Base-by-base conservation (phyloP, 2,888 invertebrate species). In the Lobophora halterata region DNA sequence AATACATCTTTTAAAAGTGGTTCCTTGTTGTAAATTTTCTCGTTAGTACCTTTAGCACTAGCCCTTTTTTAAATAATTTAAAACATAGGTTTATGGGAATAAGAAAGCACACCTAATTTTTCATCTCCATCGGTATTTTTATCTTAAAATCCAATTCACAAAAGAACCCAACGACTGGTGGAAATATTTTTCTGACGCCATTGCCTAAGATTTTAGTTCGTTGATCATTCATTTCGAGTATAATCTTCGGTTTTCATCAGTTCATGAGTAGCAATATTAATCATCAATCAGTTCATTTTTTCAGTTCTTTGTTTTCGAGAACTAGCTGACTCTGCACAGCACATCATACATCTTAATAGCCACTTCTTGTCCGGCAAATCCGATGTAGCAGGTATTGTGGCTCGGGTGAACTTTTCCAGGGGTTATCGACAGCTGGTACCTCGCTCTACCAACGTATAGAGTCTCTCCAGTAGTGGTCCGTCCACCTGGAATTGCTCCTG, bases 331-430 rank as follows among this genome's bases (percentile, higher is more conserved):
- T 24, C 83, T 60, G 37, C 85, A 82, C 10, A 87, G 44, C 1
- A 87, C 86, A 29, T 88, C 87, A 14, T 86, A 88, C 63, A 78
- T 79, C 35, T 77, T 82, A 14, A 78, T 73, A 0, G 81, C 61
- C 0, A 86, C 77, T 52, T 87, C 87, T 1, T 67, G 62, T 0
- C 88, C 88, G 5, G 65, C 77, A 34, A 87, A 86, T 0, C 74
- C 73, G 4, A 88, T 88, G 39, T 81, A 85, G 32, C 86, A 86
- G 5, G 71, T 60, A 14, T 75, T 71, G 29, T 80, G 80, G 33
- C 80, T 81, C 0, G 85, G 85, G 2, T 86, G 83, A 3, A 91
- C 70, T 57, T 90, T 90, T 5, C 91, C 91, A 1, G 90, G 90
- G 2, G 90, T 87, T 4, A 90, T 65, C 0, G 88, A 89, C 4